Base-by-base conservation (phyloP, 2,797 vertebrate genomes). In the Sebastes vulpes region DNA sequence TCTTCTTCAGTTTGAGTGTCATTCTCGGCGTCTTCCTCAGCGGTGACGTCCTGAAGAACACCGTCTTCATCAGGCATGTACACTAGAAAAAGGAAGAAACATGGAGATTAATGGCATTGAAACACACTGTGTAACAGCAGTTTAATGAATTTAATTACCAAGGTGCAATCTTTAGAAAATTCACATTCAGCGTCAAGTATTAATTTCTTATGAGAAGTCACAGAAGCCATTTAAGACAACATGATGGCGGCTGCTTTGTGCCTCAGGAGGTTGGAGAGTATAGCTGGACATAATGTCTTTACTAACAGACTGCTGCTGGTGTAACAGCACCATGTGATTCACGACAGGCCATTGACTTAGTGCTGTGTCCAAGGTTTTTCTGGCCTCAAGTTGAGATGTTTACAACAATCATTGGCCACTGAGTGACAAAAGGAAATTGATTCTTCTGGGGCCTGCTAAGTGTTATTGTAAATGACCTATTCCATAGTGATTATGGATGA, bases 61-160 rank as follows among this genome's bases (percentile, higher is more conserved):
- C 94, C 89, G 53, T 97, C 97, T 82, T 99, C 98, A 42, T 99
- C 98, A 75, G 98, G 98, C 95, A 97, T 96, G 72, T 99, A 99
- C 90, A 97, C 99, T 99, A 7, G 18, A 86, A 78, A 78, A 88
- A 86, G 84, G 32, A 56, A 79, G 7, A 79, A 42, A 87, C 7
- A 72, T 0, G 5, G 5, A 72, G 26, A 71, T 83, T 58, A 87
- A 73, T 26, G 20, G 20, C n/a, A n/a, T 59, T 77, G 64, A 63
- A 77, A 82, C 9, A 65, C 10, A 21, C 3, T 0, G 11, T 26
- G 9, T 4, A 42, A 61, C 5, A 25, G n/a, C 10, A 56, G n/a
- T 29, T 72, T 6, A 6, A 5, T 53, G 2, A 21, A 57, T 70
- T 28, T 14, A 0, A 61, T 35, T 63, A 21, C 26, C 9, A 64